These are phyloP conservation scores for Gandaritis pyraliata DNA, from an alignment of 2,888 invertebrate species.

Conservation along the genomic window DNA sequence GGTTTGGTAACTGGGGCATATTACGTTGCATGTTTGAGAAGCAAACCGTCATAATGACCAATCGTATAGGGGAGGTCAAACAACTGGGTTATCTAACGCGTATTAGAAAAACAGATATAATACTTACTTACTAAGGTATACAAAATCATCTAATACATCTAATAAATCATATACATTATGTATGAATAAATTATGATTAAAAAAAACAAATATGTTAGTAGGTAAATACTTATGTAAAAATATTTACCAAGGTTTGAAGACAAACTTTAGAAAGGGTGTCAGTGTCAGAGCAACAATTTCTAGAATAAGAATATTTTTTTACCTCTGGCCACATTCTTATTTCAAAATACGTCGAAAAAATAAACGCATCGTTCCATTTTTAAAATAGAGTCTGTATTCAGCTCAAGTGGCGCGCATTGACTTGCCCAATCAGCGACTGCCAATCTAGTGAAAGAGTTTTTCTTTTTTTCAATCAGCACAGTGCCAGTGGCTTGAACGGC, in stretches of 20 bases:
- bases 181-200: too few species aligned
- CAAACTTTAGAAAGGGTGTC: too few species aligned
- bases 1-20: constrained; percentile 17
- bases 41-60: constrained; percentile 21
- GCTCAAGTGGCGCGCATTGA: constrained; percentile 20
- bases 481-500: constrained; percentile 55
- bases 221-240: too few species aligned
- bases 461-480: constrained; percentile 68
- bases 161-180: too few species aligned
- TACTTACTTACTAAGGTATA: too few species aligned
- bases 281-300: too few species aligned
- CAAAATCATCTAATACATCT: too few species aligned
- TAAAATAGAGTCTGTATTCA: constrained; percentile 22
- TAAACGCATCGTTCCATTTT: constrained; percentile 24
- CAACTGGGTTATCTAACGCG: constrained; percentile 15
- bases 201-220: too few species aligned
- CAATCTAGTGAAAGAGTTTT: constrained; percentile 68
- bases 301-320: not conserved
- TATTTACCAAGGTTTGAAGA: too few species aligned
- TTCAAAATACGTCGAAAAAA: not conserved
- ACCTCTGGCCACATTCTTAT: not conserved
- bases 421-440: constrained; percentile 58
- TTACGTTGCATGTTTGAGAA: constrained; percentile 18
- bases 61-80: constrained; percentile 23
- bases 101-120: constrained; percentile 2